A percentile compares a stretch with the other conserved stretches of the same genome.
These are phyloP conservation scores for Aromia moschata DNA, from an alignment of 2,888 invertebrate species.

Conservation along the genomic window DNA sequence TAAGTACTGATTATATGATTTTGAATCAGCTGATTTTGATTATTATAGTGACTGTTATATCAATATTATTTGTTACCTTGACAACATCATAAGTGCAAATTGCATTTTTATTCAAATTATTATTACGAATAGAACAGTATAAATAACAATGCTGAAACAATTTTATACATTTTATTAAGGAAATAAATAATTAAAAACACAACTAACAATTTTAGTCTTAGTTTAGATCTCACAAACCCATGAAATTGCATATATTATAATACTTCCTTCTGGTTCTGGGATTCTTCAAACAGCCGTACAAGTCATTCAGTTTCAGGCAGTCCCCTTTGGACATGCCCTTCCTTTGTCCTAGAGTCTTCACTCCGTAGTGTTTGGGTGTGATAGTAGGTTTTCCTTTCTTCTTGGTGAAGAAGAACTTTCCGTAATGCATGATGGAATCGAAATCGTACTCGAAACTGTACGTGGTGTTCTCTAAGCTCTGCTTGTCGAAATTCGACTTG, in stretches of 20 bases:
- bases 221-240: conserved; percentile 62
- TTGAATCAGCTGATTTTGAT: neutral
- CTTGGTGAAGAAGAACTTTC: conserved; percentile 72
- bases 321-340: conserved; percentile 72
- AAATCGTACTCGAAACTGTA: conserved; percentile 79
- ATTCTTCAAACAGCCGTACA: conserved; percentile 70
- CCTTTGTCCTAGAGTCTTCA: conserved; percentile 69
- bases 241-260: conserved; percentile 66
- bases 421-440: conserved; percentile 84
- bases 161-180: conserved; percentile 7
- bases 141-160: neutral
- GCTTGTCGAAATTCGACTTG: conserved; percentile 72
- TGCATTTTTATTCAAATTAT: neutral
- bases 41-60: neutral
- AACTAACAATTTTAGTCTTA: no score
- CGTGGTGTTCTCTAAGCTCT: conserved; percentile 71
- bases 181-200: conserved; percentile 1
- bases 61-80: neutral
- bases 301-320: conserved; percentile 73
- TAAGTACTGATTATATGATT: neutral
- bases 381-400: conserved; percentile 71
- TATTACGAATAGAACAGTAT: neutral
- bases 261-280: conserved; percentile 65
- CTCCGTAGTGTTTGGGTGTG: conserved; percentile 67
- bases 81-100: neutral